A percentile compares a stretch with the other conserved stretches of the same genome.
These are phyloP conservation scores for Laupala kohalensis DNA, from an alignment of 1,140 invertebrate genomes.

Conservation along the genomic window DNA sequence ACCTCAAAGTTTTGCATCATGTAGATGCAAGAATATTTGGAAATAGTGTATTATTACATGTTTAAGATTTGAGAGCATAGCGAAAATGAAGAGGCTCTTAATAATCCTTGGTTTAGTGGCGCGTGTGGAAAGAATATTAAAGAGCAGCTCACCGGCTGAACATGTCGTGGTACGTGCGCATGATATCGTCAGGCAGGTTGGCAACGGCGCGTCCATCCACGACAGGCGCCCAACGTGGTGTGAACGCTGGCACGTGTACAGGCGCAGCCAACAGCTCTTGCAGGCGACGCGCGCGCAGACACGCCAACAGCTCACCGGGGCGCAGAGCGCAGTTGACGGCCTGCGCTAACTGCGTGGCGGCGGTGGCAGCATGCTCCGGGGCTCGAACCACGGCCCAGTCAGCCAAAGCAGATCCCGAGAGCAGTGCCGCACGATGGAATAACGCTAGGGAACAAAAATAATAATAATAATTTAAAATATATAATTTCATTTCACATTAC, in stretches of 20 bases:
- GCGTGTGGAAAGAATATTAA: too few species aligned
- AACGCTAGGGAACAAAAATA: too few species aligned
- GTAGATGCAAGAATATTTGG: too few species aligned
- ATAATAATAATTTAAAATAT: too few species aligned
- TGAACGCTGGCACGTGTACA: neutral
- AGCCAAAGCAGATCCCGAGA: neutral
- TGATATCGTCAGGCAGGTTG: neutral
- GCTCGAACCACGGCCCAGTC: neutral
- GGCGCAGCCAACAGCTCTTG: neutral
- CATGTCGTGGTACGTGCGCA: neutral
- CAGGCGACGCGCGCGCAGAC: neutral
- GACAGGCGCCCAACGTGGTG: neutral
- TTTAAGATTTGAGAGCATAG: too few species aligned
- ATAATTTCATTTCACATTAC: too few species aligned
- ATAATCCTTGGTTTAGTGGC: too few species aligned
- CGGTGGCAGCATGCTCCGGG: neutral
- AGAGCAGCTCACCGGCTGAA: neutral
- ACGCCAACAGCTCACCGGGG: neutral
- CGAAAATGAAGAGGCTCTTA: too few species aligned
- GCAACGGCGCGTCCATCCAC: neutral
- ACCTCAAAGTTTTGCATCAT: too few species aligned
- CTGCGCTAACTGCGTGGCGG: neutral
- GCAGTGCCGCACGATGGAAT: slow-evolving; percentile 1
- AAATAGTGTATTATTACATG: too few species aligned
- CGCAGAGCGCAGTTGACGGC: slow-evolving; percentile 1